Evolutionary conservation across 2,888 invertebrate genomes (phyloP).

Genomic region (Cremastinae sp.): DNA sequence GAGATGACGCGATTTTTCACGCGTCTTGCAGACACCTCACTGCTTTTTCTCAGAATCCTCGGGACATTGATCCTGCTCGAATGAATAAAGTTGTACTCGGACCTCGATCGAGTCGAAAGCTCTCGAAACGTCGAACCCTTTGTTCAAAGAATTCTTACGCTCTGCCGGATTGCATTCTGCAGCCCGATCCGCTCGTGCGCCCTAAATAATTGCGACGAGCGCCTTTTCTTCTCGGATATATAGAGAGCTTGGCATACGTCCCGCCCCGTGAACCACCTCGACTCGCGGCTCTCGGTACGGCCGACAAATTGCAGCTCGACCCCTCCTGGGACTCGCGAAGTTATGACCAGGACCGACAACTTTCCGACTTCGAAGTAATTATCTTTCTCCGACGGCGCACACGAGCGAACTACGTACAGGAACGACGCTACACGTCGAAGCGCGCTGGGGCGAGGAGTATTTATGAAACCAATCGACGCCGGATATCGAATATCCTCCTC

Average conservation of each 20-base stretch:
- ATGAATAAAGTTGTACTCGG: not conserved
- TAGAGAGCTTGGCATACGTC: constrained; percentile 41
- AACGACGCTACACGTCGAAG: constrained; percentile 25
- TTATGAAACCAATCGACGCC: constrained; percentile 62
- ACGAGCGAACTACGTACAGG: constrained; percentile 43
- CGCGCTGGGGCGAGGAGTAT: constrained; percentile 52
- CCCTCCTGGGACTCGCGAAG: constrained; percentile 74
- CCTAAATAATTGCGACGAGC: constrained; percentile 73
- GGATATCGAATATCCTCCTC: constrained; percentile 60
- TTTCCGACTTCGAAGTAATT: constrained; percentile 76
- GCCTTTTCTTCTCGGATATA: constrained; percentile 68
- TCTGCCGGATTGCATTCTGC: constrained; percentile 70
- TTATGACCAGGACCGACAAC: constrained; percentile 77
- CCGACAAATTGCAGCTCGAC: constrained; percentile 75
- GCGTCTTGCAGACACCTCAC: constrained; percentile 23
- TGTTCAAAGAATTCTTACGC: constrained; percentile 65
- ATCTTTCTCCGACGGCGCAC: constrained; percentile 71
- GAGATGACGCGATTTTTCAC: constrained; percentile 71
- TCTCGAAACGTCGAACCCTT: too few relatives aligned
- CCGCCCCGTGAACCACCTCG: constrained; percentile 49
- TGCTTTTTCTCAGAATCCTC: not conserved
- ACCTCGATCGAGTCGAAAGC: too few relatives aligned
- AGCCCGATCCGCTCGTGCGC: constrained; percentile 64
- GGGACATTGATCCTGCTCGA: not conserved
- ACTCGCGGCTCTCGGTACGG: constrained; percentile 56